phyloP scores from a whole-genome alignment of 2,888 invertebrate species.

The Glomeris marginata region DNA sequence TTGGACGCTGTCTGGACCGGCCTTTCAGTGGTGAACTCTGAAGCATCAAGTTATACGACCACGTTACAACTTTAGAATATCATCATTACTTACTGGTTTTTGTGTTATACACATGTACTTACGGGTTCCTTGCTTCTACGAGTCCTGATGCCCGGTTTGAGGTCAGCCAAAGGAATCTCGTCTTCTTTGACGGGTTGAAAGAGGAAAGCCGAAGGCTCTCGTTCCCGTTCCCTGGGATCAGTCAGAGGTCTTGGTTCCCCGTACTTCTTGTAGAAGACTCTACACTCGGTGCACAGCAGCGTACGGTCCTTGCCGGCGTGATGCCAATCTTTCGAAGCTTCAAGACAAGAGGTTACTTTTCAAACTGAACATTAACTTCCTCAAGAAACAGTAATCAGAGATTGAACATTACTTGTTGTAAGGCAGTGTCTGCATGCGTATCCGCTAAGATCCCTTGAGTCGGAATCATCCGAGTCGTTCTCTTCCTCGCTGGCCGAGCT shows the following conservation, averaged over 20 bases:
- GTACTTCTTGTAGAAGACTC: constrained; percentile 57
- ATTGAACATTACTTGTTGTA: constrained; percentile 45
- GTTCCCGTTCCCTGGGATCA: constrained; percentile 21
- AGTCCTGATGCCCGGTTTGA: constrained; percentile 29
- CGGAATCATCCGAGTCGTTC: constrained; percentile 89
- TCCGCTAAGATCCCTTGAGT: constrained; percentile 62
- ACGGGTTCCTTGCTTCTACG: constrained; percentile 28
- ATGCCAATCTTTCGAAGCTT: constrained; percentile 55
- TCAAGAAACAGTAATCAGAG: too few species aligned
- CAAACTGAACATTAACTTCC: constrained; percentile 6
- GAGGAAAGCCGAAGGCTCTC: constrained; percentile 30
- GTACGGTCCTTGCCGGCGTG: constrained; percentile 53
- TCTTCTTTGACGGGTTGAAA: constrained; percentile 33
- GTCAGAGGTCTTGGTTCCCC: constrained; percentile 45
- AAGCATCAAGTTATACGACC: too few species aligned
- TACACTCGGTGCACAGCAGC: constrained; percentile 58
- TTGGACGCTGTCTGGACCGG: constrained; percentile 10
- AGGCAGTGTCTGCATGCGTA: constrained; percentile 61
- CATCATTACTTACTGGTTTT: too few species aligned
- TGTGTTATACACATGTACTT: too few species aligned
- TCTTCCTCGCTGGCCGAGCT: constrained; percentile 50
- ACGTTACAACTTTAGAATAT: too few species aligned
- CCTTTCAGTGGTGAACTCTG: not conserved
- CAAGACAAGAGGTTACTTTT: constrained; percentile 16
- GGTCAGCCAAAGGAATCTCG: constrained; percentile 20